A percentile compares a stretch with the other conserved stretches of the same genome.
Evolutionary conservation across 2,113 vertebrate species (phyloP).

Genomic region (Anguilla japonica): DNA sequence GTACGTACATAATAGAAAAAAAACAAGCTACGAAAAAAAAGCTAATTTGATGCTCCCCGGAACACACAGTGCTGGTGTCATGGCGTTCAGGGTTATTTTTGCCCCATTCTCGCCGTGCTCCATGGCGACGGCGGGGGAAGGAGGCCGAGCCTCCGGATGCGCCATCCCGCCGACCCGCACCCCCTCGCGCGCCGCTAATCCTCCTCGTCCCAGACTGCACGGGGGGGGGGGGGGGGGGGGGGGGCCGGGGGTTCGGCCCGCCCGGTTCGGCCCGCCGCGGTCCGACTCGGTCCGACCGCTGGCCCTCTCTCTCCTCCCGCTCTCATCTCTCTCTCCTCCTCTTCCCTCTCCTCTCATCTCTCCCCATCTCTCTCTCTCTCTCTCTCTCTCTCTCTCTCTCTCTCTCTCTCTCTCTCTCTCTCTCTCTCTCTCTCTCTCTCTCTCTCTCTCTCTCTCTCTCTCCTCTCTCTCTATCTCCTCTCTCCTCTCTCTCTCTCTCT

Average conservation of each 20-base stretch:
- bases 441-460: no score
- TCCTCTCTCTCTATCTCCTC: no score
- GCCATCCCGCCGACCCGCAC: neutral
- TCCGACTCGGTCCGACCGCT: no score
- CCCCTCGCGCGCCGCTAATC: neutral
- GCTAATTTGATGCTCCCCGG: neutral
- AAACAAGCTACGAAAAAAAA: neutral
- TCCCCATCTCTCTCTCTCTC: no score
- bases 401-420: no score
- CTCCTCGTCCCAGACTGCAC: slow-evolving; percentile 12
- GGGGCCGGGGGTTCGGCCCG: no score
- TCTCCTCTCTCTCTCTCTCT: slow-evolving; percentile 7
- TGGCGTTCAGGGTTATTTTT: neutral
- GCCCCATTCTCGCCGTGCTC: neutral
- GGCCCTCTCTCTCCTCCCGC: neutral
- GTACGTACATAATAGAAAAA: neutral
- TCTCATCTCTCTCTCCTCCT: neutral
- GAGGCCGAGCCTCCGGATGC: neutral
- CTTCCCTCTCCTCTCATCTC: neutral
- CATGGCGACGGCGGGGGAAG: neutral
- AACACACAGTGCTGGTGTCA: neutral
- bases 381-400: no score
- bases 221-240: neutral
- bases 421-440: no score
- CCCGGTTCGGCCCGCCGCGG: neutral